Conservation (phyloP, 2,797 vertebrate genomes). For the Epinephelus coioides region DNA sequence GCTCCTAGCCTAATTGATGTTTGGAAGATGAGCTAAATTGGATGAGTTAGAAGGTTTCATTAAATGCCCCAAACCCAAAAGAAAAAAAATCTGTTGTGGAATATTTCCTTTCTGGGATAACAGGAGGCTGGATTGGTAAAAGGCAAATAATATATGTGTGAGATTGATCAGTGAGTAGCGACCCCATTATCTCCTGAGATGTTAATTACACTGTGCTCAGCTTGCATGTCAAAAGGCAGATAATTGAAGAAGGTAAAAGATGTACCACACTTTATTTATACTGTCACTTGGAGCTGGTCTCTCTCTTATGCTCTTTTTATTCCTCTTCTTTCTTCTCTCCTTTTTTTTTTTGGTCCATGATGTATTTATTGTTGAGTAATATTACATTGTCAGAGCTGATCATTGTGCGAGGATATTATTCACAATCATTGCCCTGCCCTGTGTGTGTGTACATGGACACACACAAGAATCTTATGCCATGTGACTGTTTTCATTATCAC, state of each 20-base stretch:
- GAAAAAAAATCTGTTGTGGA: conserved; percentile 51
- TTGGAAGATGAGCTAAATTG: conserved; percentile 75
- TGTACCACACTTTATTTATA: conserved; percentile 88
- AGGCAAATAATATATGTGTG: conserved; percentile 87
- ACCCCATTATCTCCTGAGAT: conserved; percentile 90
- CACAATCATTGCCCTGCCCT: conserved; percentile 42
- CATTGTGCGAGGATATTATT: conserved; percentile 75
- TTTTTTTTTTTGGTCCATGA: conserved; percentile 63
- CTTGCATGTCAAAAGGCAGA: conserved; percentile 89
- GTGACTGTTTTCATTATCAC: conserved; percentile 8
- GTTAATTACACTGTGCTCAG: conserved; percentile 89
- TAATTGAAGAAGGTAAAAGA: conserved; percentile 91
- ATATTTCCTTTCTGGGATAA: conserved; percentile 74
- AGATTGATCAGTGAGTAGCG: conserved; percentile 89
- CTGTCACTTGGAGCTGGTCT: conserved; percentile 77
- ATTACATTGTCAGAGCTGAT: conserved; percentile 80
- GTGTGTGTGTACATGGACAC: conserved; percentile 25
- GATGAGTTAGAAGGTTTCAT: conserved; percentile 80
- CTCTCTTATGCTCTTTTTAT: conserved; percentile 39
- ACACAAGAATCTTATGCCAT: conserved; percentile 5
- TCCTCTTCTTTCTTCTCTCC: conserved; percentile 30
- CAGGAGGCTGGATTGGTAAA: conserved; percentile 79
- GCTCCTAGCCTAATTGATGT: conserved; percentile 71
- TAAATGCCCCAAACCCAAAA: conserved; percentile 61
- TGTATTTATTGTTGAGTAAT: conserved; percentile 83